phyloP scores from a whole-genome alignment of 2,797 vertebrate species.

The Manis javanica region DNA sequence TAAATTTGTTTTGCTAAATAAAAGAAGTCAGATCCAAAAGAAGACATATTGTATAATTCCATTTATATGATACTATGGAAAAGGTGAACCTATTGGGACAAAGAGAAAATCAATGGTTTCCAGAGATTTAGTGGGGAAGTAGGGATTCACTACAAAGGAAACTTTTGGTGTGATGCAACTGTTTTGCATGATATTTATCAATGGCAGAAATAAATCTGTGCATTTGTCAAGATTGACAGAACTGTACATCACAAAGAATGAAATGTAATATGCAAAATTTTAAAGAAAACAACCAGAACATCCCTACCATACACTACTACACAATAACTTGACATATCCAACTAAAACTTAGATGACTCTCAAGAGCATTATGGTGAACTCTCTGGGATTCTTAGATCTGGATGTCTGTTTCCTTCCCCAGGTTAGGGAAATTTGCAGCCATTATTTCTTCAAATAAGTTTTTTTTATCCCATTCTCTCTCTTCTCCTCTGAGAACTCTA shows the following conservation, averaged over 20 bases:
- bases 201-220: background rate
- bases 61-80: background rate
- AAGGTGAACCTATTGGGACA: background rate
- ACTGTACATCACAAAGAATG: background rate
- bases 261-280: background rate
- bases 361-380: background rate
- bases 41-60: background rate
- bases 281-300: background rate
- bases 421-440: background rate
- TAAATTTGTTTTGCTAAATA: background rate
- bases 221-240: background rate
- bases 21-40: background rate
- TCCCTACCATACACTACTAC: background rate
- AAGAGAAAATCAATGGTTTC: background rate
- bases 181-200: background rate
- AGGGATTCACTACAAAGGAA: background rate
- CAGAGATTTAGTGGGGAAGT: background rate
- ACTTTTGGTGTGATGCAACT: background rate
- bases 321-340: background rate
- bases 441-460: background rate
- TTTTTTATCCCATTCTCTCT: background rate
- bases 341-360: background rate
- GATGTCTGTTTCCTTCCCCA: background rate
- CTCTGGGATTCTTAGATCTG: background rate
- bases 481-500: background rate